Conservation (phyloP, 2,797 vertebrate species). For the Pipistrellus pipistrellus region DNA sequence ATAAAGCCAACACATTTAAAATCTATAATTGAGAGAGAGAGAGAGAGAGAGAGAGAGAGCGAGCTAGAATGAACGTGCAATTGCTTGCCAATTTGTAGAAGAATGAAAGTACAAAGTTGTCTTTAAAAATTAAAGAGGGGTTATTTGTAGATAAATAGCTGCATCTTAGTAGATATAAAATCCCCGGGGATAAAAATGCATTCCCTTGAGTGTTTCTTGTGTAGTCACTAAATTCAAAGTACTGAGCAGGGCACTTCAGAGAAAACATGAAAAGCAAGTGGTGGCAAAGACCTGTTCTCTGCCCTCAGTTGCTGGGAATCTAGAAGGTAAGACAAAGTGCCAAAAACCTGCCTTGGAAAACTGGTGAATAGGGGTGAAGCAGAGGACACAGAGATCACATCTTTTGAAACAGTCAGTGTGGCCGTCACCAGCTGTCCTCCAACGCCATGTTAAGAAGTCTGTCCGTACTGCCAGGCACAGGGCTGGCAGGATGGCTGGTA, state of each 20-base stretch:
- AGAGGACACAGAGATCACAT: neutral
- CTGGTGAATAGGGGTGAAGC: neutral
- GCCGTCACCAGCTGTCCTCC: neutral
- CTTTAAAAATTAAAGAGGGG: constrained; percentile 1
- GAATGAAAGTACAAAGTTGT: neutral
- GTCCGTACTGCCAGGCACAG: neutral
- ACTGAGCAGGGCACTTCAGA: neutral
- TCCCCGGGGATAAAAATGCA: neutral
- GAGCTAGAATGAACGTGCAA: neutral
- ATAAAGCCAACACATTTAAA: neutral
- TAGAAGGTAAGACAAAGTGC: neutral
- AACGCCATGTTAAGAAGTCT: neutral
- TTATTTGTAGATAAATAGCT: neutral
- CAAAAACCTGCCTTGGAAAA: neutral
- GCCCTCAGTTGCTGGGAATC: neutral
- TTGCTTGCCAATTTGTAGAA: neutral
- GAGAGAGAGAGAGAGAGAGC: neutral
- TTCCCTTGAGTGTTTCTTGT: neutral
- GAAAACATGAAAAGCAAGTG: neutral
- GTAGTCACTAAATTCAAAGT: neutral
- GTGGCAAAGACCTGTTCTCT: neutral
- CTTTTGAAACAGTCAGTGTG: neutral
- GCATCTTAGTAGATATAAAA: neutral
- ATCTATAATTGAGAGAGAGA: neutral
- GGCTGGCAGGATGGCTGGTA: neutral